A percentile compares a stretch with the other conserved stretches of the same genome.
Evolutionary conservation across 2,888 invertebrate genomes (phyloP).

Genomic region (Tridacna gigas): DNA sequence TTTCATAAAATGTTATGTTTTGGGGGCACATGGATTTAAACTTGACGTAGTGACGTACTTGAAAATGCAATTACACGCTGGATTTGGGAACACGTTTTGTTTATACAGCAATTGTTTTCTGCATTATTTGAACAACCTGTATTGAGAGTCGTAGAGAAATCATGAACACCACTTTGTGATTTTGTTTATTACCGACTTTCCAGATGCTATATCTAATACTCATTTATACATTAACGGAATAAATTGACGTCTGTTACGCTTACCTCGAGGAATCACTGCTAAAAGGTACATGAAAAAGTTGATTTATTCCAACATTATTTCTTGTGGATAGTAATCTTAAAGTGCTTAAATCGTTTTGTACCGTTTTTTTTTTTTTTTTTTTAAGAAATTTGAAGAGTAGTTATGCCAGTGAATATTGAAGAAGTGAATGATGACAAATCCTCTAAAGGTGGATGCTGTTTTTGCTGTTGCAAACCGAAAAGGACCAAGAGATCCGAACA

Average conservation of each 20-base stretch:
- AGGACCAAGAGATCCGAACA: neutral
- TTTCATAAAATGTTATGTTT: neutral
- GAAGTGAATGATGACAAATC: conserved; percentile 3
- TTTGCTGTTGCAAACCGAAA: conserved; percentile 32
- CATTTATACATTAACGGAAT: neutral
- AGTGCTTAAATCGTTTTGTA: too few relatives aligned
- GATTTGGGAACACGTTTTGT: neutral
- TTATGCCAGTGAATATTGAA: conserved; percentile 5
- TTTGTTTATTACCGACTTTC: conserved; percentile 7
- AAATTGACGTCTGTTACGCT: neutral
- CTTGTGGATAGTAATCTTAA: too few relatives aligned
- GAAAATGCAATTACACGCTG: neutral
- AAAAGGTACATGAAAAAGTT: too few relatives aligned
- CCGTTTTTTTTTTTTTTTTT: too few relatives aligned
- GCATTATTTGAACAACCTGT: conserved; percentile 19
- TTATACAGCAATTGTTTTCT: conserved; percentile 5
- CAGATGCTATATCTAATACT: conserved; percentile 16
- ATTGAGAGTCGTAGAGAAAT: neutral
- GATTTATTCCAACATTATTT: too few relatives aligned
- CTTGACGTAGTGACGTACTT: conserved; percentile 10
- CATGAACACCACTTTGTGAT: neutral
- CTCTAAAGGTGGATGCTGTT: conserved; percentile 18
- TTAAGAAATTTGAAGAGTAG: neutral
- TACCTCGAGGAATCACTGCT: too few relatives aligned
- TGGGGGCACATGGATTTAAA: conserved; percentile 10